Percentiles rank a stretch among this genome's conserved stretches.
Evolutionary conservation across 2,888 invertebrate species (phyloP).

Genomic region (Apotomis betuletana): DNA sequence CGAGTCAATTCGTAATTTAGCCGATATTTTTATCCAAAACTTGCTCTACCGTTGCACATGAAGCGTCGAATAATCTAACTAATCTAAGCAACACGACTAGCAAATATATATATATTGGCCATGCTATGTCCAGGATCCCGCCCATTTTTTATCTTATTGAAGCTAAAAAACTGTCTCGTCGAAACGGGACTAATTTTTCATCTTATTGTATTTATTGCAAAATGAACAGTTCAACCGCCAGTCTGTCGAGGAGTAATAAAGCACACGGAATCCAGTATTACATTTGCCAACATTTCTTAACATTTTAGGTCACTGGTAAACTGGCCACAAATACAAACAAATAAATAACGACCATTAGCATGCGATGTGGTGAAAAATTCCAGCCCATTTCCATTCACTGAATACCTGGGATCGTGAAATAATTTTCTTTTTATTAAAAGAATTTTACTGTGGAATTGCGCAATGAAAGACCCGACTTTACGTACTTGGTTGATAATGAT

Average conservation of each 20-base stretch:
- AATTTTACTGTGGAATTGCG: not conserved
- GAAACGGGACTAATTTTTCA: too few species aligned
- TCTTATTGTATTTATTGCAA: not conserved
- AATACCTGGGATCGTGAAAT: conserved; percentile 29
- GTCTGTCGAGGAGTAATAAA: conserved; percentile 41
- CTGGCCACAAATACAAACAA: conserved; percentile 45
- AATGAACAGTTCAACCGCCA: conserved; percentile 27
- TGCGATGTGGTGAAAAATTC: conserved; percentile 42
- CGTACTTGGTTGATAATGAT: not conserved
- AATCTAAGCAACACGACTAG: too few species aligned
- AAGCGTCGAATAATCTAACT: too few species aligned
- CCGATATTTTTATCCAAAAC: too few species aligned
- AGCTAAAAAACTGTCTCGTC: too few species aligned
- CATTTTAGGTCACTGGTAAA: conserved; percentile 46
- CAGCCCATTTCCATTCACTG: conserved; percentile 33
- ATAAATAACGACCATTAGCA: conserved; percentile 47
- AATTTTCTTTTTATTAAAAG: conserved; percentile 28
- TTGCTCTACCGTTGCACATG: too few species aligned
- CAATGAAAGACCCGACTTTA: not conserved
- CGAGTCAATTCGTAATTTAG: too few species aligned
- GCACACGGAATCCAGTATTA: conserved; percentile 46
- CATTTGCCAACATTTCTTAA: conserved; percentile 45
- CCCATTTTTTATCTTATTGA: too few species aligned
- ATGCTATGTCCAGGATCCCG: too few species aligned
- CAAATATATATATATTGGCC: too few species aligned